phyloP scores from a whole-genome alignment of 1,140 invertebrate species.

The Aphaenogaster floridana region DNA sequence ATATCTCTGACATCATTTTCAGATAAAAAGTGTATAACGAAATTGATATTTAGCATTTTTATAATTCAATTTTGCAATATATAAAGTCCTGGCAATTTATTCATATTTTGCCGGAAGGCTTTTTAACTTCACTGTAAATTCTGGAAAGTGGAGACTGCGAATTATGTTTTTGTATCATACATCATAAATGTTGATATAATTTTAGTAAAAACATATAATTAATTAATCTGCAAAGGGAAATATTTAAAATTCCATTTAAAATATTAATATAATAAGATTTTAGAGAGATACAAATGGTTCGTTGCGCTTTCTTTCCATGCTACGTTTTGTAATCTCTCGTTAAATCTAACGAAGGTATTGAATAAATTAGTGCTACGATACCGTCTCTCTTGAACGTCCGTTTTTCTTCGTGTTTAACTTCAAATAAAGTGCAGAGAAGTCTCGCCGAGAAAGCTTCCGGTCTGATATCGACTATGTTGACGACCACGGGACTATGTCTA shows the following conservation, averaged over 20 bases:
- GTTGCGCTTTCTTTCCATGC: neutral
- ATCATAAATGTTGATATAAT: neutral
- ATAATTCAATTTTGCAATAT: conserved; percentile 10
- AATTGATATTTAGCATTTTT: neutral
- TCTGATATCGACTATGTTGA: conserved; percentile 42
- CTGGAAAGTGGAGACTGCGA: neutral
- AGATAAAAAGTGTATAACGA: neutral
- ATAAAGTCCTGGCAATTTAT: neutral
- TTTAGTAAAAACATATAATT: neutral
- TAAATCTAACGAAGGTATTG: conserved; percentile 5
- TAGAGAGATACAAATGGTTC: neutral
- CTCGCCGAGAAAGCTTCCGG: neutral
- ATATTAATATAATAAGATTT: neutral
- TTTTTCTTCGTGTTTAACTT: conserved; percentile 40
- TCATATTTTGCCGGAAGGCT: neutral
- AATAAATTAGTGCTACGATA: conserved; percentile 16
- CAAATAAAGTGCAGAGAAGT: conserved; percentile 19
- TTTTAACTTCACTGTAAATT: conserved; percentile 7
- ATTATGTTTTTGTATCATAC: neutral
- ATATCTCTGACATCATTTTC: neutral
- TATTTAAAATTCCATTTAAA: neutral
- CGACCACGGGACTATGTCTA: conserved; percentile 23
- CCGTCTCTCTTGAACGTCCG: neutral
- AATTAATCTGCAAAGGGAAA: neutral
- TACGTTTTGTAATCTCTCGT: neutral